These are phyloP conservation scores for Clarias gariepinus DNA, from an alignment of 2,113 vertebrate genomes.

Conservation along the genomic window DNA sequence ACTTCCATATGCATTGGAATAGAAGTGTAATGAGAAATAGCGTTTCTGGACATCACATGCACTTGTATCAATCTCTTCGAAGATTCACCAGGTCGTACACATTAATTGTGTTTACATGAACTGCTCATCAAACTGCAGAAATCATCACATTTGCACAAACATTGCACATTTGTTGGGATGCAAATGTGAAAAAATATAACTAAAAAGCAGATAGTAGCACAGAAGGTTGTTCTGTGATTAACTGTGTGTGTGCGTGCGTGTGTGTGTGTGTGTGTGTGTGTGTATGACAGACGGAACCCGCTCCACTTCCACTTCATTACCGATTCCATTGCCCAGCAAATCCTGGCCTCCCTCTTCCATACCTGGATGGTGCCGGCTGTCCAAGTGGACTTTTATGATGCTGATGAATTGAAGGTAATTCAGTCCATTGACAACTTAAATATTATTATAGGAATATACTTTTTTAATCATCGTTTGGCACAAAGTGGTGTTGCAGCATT, in stretches of 20 bases:
- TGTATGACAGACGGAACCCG: conserved; percentile 84
- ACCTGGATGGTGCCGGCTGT: conserved; percentile 99
- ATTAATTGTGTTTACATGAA: background rate
- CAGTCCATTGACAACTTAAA: background rate
- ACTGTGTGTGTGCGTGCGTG: background rate
- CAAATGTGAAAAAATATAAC: too few species aligned
- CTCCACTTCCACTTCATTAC: conserved; percentile 98
- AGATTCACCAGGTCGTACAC: background rate
- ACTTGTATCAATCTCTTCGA: background rate
- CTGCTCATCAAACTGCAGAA: background rate
- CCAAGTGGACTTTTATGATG: conserved; percentile 94
- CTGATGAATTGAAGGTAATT: conserved; percentile 87
- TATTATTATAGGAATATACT: background rate
- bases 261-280: conserved; percentile 14
- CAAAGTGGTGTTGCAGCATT: background rate
- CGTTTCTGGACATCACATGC: background rate
- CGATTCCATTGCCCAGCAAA: conserved; percentile 93
- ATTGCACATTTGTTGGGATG: background rate
- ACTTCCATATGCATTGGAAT: background rate
- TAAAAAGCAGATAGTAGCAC: background rate
- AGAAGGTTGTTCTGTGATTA: background rate
- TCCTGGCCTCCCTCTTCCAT: conserved; percentile 91
- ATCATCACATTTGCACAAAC: background rate
- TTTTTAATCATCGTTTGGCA: background rate
- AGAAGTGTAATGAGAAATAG: background rate